phyloP scores from a whole-genome alignment of 2,797 vertebrate species.

The Semotilus atromaculatus region DNA sequence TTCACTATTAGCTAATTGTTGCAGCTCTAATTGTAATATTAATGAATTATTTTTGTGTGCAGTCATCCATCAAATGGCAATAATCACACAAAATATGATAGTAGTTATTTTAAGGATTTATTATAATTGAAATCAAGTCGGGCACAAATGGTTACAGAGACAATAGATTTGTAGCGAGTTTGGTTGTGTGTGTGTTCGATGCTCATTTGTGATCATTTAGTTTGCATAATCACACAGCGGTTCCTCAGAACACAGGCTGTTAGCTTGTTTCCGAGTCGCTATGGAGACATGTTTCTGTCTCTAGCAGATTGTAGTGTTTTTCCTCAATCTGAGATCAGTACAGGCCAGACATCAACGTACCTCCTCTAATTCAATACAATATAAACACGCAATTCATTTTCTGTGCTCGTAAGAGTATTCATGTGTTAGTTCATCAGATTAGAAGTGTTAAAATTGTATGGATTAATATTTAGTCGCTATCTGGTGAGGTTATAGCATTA shows the following conservation, averaged over 20 bases:
- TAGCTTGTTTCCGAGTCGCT: conserved; percentile 41
- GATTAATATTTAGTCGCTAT: background rate
- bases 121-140: background rate
- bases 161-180: background rate
- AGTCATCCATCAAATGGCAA: background rate
- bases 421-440: background rate
- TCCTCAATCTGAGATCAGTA: conserved; percentile 31
- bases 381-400: background rate
- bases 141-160: background rate
- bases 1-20: background rate
- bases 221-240: background rate
- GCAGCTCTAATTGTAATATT: background rate
- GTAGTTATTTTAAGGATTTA: background rate
- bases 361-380: background rate
- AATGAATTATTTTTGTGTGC: background rate
- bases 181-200: background rate
- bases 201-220: background rate
- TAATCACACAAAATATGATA: background rate
- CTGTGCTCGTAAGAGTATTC: background rate
- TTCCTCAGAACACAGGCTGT: conserved; percentile 20
- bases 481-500: background rate
- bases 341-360: conserved; percentile 13
- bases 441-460: background rate
- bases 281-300: conserved; percentile 51
- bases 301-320: conserved; percentile 32